A percentile compares a stretch with the other conserved stretches of the same genome.
Conservation (phyloP, 2,888 invertebrate species). For the Macropis europaea region DNA sequence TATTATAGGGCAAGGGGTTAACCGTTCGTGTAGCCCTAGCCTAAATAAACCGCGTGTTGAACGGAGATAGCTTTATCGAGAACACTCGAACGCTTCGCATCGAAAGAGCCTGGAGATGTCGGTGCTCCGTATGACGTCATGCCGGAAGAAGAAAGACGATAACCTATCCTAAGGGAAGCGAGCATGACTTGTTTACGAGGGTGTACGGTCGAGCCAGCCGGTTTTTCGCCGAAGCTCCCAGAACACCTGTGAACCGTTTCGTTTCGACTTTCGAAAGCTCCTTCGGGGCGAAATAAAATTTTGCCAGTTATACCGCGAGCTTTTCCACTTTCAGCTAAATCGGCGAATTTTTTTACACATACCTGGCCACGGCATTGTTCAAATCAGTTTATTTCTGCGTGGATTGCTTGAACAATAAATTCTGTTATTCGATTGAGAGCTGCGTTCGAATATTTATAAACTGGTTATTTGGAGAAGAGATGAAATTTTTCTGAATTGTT, state of each 20-base stretch:
- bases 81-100: neutral
- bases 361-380: too few relatives aligned
- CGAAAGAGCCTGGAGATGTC: neutral
- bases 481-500: too few relatives aligned
- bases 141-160: neutral
- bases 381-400: too few relatives aligned
- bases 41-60: neutral
- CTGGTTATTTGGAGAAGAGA: too few relatives aligned
- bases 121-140: neutral
- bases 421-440: too few relatives aligned
- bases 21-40: too few relatives aligned
- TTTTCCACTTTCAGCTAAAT: neutral
- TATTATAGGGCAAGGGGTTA: too few relatives aligned
- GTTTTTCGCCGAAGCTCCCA: conserved; percentile 21
- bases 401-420: too few relatives aligned
- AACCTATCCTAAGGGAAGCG: neutral
- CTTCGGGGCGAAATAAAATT: conserved; percentile 21
- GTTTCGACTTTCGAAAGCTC: conserved; percentile 8
- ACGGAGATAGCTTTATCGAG: neutral
- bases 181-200: conserved; percentile 31
- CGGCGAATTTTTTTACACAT: neutral
- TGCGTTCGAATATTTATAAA: too few relatives aligned
- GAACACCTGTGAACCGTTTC: conserved; percentile 38
- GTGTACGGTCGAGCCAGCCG: neutral
- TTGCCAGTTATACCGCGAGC: conserved; percentile 4